A percentile compares a stretch with the other conserved stretches of the same genome.
phyloP scores from a whole-genome alignment of 2,888 invertebrate genomes.

The Acanthosepion lycidas region DNA sequence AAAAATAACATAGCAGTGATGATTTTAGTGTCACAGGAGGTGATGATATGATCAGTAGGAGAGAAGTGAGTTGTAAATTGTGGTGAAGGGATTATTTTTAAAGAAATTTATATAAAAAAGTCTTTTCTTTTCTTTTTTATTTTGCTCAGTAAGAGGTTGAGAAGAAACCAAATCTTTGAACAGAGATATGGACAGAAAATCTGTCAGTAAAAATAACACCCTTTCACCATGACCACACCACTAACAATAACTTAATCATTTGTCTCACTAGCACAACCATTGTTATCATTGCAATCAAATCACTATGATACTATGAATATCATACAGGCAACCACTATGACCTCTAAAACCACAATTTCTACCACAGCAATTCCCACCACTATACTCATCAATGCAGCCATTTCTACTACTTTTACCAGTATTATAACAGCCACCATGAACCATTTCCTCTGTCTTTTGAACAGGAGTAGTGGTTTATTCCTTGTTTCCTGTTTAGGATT shows the following conservation, averaged over 20 bases:
- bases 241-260: neutral
- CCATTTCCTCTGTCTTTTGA: too few relatives aligned
- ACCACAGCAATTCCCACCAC: neutral
- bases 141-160: neutral
- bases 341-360: neutral
- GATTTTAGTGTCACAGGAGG: conserved; percentile 18
- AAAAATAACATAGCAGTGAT: neutral
- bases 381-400: neutral
- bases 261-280: neutral
- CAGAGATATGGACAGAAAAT: neutral
- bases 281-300: neutral
- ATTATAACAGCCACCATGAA: too few relatives aligned
- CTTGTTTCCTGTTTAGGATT: too few relatives aligned
- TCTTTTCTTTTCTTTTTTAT: neutral
- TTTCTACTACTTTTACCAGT: too few relatives aligned
- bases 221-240: neutral
- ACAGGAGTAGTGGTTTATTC: too few relatives aligned
- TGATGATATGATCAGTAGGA: neutral
- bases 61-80: conserved; percentile 1
- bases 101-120: neutral
- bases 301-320: neutral
- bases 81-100: neutral
- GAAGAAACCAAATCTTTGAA: neutral
- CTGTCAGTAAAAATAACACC: neutral
- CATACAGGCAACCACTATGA: neutral